Percentiles rank a stretch among this genome's conserved stretches.
phyloP scores from a whole-genome alignment of 2,888 invertebrate species.

The Drosophila ochracea region DNA sequence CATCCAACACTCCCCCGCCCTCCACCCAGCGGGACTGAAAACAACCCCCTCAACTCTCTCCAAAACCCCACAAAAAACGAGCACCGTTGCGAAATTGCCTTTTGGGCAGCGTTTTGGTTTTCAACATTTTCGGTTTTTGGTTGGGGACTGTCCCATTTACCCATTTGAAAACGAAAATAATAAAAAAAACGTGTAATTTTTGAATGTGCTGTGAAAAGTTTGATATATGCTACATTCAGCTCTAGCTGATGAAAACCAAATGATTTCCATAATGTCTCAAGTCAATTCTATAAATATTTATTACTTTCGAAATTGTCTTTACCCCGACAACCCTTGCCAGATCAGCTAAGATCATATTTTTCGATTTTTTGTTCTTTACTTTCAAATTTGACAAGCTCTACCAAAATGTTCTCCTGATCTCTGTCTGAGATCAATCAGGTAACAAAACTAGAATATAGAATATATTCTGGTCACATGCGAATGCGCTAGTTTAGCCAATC shows the following conservation, averaged over 20 bases:
- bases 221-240: not conserved
- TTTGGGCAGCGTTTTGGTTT: conserved; percentile 41
- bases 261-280: not conserved
- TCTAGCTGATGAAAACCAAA: not conserved
- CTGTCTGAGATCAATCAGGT: not conserved
- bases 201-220: not conserved
- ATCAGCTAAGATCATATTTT: not conserved
- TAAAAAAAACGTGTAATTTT: not conserved
- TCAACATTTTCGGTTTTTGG: conserved; percentile 3
- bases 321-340: not conserved
- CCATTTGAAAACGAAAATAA: not conserved
- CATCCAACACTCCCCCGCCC: too few species aligned
- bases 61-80: conserved; percentile 33
- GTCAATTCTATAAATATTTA: not conserved
- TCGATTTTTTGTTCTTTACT: not conserved
- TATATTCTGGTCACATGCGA: not conserved
- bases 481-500: not conserved
- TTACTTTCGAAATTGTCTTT: not conserved
- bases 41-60: not conserved
- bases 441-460: not conserved
- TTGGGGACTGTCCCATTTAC: not conserved
- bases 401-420: not conserved
- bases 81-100: conserved; percentile 65
- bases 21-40: not conserved
- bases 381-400: not conserved